Conservation (phyloP, 2,888 invertebrate genomes). For the Campaea margaritaria region DNA sequence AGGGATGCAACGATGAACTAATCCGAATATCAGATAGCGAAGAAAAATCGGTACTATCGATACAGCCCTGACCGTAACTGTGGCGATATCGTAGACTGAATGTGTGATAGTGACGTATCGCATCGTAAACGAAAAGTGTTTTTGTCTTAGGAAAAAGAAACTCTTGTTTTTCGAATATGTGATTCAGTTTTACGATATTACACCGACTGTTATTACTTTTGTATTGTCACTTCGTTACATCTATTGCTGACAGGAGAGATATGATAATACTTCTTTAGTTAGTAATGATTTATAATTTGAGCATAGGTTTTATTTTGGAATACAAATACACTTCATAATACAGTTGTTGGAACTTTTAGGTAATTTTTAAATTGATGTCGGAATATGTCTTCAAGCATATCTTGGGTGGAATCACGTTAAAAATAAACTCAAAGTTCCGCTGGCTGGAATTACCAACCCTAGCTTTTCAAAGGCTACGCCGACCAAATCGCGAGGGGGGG, state of each 20-base stretch:
- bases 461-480: slow-evolving; percentile 6
- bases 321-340: too few relatives aligned
- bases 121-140: slow-evolving; percentile 29
- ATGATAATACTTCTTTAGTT: too few relatives aligned
- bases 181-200: slow-evolving; percentile 1
- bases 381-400: too few relatives aligned
- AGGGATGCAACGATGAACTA: slow-evolving; percentile 41
- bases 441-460: neutral
- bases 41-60: slow-evolving; percentile 10
- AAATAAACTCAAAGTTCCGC: neutral
- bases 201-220: neutral
- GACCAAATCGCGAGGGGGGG: slow-evolving; percentile 5
- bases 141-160: slow-evolving; percentile 19
- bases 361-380: too few relatives aligned
- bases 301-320: too few relatives aligned
- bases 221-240: neutral
- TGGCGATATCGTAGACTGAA: slow-evolving; percentile 32
- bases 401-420: neutral
- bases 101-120: slow-evolving; percentile 30
- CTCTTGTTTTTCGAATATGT: slow-evolving; percentile 1
- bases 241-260: neutral
- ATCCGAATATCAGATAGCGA: slow-evolving; percentile 35
- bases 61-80: slow-evolving; percentile 38
- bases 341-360: too few relatives aligned
- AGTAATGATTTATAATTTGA: too few relatives aligned